A percentile compares a stretch with the other conserved stretches of the same genome.
Conservation (phyloP, 2,113 vertebrate genomes). For the Prunella himalayana region DNA sequence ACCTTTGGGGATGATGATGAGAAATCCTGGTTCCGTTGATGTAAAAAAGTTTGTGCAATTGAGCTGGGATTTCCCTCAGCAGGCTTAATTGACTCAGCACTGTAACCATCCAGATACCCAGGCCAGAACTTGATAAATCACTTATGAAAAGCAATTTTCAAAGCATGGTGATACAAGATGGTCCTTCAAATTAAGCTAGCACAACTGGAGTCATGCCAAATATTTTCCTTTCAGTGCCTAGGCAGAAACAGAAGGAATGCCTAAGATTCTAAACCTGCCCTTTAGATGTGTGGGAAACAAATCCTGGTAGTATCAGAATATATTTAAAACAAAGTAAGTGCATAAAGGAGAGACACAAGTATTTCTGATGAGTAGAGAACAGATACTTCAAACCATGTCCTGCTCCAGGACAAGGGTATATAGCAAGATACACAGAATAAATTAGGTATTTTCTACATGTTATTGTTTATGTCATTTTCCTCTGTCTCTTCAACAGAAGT, state of each 20-base stretch:
- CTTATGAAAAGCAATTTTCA: conserved; percentile 11
- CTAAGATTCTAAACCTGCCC: not conserved
- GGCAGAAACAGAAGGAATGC: not conserved
- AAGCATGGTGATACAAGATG: not conserved
- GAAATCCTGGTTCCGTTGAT: not conserved
- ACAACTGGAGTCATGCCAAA: not conserved
- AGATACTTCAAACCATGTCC: not conserved
- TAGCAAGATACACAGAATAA: not conserved
- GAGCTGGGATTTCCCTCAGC: not conserved
- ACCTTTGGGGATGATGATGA: not conserved
- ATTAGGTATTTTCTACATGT: not conserved
- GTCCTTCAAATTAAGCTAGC: not conserved
- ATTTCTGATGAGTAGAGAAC: not conserved
- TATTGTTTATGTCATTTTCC: not conserved
- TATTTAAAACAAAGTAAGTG: not conserved
- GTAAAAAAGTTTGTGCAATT: not conserved
- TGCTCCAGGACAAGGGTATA: not conserved
- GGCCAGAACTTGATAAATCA: not conserved
- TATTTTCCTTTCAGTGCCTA: not conserved
- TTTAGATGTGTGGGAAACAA: not conserved
- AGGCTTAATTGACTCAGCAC: not conserved
- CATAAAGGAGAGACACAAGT: not conserved
- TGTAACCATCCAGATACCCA: not conserved
- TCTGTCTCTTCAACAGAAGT: not conserved
- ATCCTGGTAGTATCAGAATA: not conserved